These are phyloP conservation scores for Rotaria magnacalcarata DNA, from an alignment of 2,888 invertebrate species.

Conservation along the genomic window DNA sequence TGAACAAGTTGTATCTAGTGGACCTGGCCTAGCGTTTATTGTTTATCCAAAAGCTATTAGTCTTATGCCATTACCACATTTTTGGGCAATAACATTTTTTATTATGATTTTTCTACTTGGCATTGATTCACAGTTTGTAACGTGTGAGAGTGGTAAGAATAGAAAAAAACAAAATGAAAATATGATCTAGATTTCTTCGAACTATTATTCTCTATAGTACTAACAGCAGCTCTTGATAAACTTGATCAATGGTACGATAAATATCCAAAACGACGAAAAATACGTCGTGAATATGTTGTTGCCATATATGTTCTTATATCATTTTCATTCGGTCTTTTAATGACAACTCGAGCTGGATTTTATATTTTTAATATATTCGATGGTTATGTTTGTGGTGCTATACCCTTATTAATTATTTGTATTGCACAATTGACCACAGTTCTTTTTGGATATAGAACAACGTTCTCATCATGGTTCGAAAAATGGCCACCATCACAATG, in stretches of 20 bases:
- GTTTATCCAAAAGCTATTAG: conserved; percentile 24
- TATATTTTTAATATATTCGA: conserved; percentile 23
- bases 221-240: not conserved
- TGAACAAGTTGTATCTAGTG: conserved; percentile 19
- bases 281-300: not conserved
- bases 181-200: too few species aligned
- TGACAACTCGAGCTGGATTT: conserved; percentile 13
- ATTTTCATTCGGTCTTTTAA: not conserved
- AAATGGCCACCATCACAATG: not conserved
- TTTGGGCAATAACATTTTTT: conserved; percentile 15
- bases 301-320: conserved; percentile 14
- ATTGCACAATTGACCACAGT: not conserved
- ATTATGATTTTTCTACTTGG: conserved; percentile 20
- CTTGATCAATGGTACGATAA: not conserved
- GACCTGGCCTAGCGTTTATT: conserved; percentile 24
- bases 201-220: not conserved
- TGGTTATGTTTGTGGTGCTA: not conserved
- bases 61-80: conserved; percentile 21
- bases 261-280: not conserved
- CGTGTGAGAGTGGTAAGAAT: not conserved
- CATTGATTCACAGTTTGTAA: conserved; percentile 22
- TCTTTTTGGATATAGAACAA: not conserved
- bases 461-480: not conserved
- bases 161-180: not conserved
- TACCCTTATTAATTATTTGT: not conserved